Base-by-base conservation (phyloP, 2,113 vertebrate species). In the Eptatretus burgeri region DNA sequence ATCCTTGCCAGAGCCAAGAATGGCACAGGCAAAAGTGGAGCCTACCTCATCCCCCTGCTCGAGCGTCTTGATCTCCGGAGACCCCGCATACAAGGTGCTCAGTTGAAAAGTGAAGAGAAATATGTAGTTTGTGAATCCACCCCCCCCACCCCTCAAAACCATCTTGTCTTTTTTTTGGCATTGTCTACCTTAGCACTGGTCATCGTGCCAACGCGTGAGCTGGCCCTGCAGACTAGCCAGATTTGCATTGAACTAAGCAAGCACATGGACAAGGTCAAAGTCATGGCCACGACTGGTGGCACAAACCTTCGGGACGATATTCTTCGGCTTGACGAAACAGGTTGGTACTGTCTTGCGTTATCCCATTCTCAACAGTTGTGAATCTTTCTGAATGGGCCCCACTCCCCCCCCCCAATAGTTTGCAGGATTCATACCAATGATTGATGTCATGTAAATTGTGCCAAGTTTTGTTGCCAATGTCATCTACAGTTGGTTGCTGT, bases 41-140 rank as follows among this genome's bases (percentile, higher is more conserved):
- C 89, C 85, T 98, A 98, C 89, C 91, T 98, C 85, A 98, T 98
- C 80, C 91, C 91, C 79, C 85, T 98, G 88, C 86, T 98, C 86
- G 91, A 98, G 87, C 81, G 91, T 69, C 89, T 98, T 73, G 91
- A 98, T 82, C 82, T 98, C 77, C 95, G 95, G 80, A 93, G 76
- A 78, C 85, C 93, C 77, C 84, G 80, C 75, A 93, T 96, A 80
- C 91, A 98, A 85, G 91, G 91, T 93, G 12, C 56, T 11, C 27
- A 41, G 27, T 41, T 41, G 27, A 41, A 7, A 41, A 41, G 27
- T 3, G 27, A 41, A 41, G 27, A 41, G n/a, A n/a, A n/a, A 41
- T 41, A 3, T 41, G 27, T 41, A 41, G 27, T 41, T 41, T 41
- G 27, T 41, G 27, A 5, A 41, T 41, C 7, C 7, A 7, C 7